Percentiles rank a stretch among this genome's conserved stretches.
Conservation (phyloP, 2,797 vertebrate species). For the Cryptoprocta ferox region DNA sequence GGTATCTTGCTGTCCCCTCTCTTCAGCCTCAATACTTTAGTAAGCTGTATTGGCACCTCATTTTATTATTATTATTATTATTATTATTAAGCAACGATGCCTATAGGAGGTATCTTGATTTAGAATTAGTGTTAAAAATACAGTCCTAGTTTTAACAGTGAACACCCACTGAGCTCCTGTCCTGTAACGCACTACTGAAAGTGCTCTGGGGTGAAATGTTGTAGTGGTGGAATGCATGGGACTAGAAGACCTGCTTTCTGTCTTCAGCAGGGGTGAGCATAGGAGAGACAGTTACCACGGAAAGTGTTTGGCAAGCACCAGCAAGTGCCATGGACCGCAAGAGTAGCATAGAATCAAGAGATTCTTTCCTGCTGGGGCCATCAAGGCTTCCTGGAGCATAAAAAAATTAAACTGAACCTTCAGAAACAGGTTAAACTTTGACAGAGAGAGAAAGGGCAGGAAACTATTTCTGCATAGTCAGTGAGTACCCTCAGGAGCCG, state of each 20-base stretch:
- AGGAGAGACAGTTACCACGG: not conserved
- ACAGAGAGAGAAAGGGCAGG: not conserved
- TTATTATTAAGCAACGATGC: not conserved
- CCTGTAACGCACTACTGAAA: not conserved
- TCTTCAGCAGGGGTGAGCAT: not conserved
- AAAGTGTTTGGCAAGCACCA: not conserved
- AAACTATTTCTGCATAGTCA: not conserved
- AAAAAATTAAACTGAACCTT: not conserved
- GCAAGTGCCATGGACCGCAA: not conserved
- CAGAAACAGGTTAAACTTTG: conserved; percentile 23
- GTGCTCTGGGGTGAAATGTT: not conserved
- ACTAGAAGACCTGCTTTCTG: not conserved
- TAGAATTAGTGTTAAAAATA: not conserved
- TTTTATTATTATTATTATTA: not conserved
- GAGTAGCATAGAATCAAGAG: not conserved
- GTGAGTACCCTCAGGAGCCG: not conserved
- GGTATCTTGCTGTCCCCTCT: not conserved
- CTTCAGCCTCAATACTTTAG: not conserved
- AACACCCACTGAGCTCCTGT: not conserved
- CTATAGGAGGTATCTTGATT: conserved; percentile 6
- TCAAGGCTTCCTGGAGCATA: not conserved
- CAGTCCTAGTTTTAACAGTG: not conserved
- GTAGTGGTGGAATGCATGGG: not conserved
- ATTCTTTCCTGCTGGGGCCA: not conserved
- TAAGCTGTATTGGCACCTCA: not conserved